Base-by-base conservation (phyloP, 2,797 vertebrate species). In the Ceyx erithaca region DNA sequence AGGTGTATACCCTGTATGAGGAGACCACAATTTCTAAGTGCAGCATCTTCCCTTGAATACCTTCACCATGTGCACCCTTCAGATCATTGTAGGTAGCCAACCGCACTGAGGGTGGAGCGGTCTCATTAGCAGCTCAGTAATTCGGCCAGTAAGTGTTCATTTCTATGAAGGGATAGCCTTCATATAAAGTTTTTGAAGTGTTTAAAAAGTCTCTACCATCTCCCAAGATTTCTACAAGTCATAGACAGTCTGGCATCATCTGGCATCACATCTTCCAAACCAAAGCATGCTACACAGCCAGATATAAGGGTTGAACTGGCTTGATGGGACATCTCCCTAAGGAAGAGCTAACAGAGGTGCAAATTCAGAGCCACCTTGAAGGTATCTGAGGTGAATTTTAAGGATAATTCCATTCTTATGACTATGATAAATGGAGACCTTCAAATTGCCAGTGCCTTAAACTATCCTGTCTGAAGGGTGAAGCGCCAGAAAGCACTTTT, bases 211-310 rank as follows among this genome's bases (percentile, higher is more conserved):
- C 80, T 68, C 68, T 46, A 26, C 7, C 57, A 41, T 15, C 54
- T 37, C 26, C 49, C 21, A 37, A 5, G 1, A 0, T 37, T 76
- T 41, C 43, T 31, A 4, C 4, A 12, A 30, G 58, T 28, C 30
- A 1, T 22, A n/a, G 4, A 0, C 9, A 17, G n/a, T 14, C 37
- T 9, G 33, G 59, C 76, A 22, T 45, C 45, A 49, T 25, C 12
- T 21, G 64, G 46, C n/a, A 46, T 49, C 22, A 6, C 8, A 46
- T 80, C 51, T 18, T 35, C 49, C 59, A 37, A 49, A 33, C 10
- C 46, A 37, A 70, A 55, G 45, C 40, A 25, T 2, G 1, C 23
- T 40, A 26, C 7, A 20, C 0, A 0, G 14, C 26, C 71, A 81
- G 30, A 9, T 4, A 30, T 14, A 45, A 35, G 40, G 62, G 67